Evolutionary conservation across 2,113 vertebrate species (phyloP), one percentile per base, ranked within the genome.

Genomic region (Tamias sibiricus): DNA sequence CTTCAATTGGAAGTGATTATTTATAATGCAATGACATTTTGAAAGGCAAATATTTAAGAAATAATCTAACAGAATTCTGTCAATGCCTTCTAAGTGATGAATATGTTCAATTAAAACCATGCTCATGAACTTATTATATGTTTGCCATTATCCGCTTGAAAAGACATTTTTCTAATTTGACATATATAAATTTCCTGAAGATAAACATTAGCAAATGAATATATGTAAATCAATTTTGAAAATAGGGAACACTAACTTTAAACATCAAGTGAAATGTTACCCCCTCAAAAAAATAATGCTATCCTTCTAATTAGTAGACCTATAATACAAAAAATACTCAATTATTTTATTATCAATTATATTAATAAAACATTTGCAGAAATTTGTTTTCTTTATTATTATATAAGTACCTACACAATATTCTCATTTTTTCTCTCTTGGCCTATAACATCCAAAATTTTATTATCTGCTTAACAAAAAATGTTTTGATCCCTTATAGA

Each of bases 171-270:
- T 95, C 40, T 77, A 96, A 85, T 42, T 19, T 24, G 68, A 64
- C 22, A 79, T 42, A 71, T 22, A 86, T 95, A 94, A 90, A 81
- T 72, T 20, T 95, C 44, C 59, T 81, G 87, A 95, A 32, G 49
- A 80, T 35, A 76, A 90, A 52, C 32, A 93, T 35, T 37, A 93
- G 71, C 14, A 90, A 89, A 89, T 86, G 44, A 95, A 85, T 19
- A 94, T 42, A 37, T 92, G 14, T 62, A 72, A 72, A 57, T 72
- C 26, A 95, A 69, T 66, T 91, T 82, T 89, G 52, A 69, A 95
- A 91, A 87, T 4, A 96, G 47, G 40, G 26, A 79, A 92, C 47
- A 93, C 11, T 91, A 95, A 95, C 52, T 94, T 62, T 94, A 64
- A 93, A 87, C 47, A 40, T 42, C 69, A 94, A 77, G 22, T 90